Conservation (phyloP, 1,140 invertebrate species). For the Sitophilus oryzae region DNA sequence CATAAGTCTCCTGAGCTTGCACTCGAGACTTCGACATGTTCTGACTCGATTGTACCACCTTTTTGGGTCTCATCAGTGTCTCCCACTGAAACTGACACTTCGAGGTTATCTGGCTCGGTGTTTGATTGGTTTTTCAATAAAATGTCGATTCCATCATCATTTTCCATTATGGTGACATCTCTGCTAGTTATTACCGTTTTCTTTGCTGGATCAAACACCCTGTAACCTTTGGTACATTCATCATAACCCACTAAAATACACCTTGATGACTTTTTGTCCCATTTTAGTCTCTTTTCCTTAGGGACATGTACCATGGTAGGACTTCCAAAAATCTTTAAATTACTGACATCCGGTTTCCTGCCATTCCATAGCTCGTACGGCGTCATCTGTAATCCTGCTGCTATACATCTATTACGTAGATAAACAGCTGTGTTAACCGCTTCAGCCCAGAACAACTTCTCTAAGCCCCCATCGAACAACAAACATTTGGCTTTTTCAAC, state of each 20-base stretch:
- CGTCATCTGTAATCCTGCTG: background rate
- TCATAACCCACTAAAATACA: slow-evolving; percentile 29
- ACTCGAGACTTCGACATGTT: background rate
- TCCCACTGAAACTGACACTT: background rate
- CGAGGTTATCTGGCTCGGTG: background rate
- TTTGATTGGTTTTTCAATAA: too few relatives aligned
- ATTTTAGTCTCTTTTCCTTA: slow-evolving; percentile 33
- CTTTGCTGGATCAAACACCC: slow-evolving; percentile 30
- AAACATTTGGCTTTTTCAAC: background rate
- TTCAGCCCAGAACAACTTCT: background rate
- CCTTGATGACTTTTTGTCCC: slow-evolving; percentile 30
- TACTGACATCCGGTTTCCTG: slow-evolving; percentile 21
- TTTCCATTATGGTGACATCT: slow-evolving; percentile 37
- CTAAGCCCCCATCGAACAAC: background rate
- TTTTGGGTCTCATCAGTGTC: background rate
- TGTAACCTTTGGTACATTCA: slow-evolving; percentile 27
- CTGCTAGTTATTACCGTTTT: slow-evolving; percentile 31
- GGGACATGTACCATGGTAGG: slow-evolving; percentile 35
- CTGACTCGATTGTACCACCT: background rate
- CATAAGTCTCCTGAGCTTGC: background rate
- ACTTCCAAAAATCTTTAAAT: slow-evolving; percentile 37
- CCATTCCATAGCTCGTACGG: background rate
- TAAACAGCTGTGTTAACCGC: background rate
- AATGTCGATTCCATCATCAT: slow-evolving; percentile 3
- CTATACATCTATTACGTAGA: background rate